Conservation (phyloP, 2,113 vertebrate species). For the Danionella cerebrum region DNA sequence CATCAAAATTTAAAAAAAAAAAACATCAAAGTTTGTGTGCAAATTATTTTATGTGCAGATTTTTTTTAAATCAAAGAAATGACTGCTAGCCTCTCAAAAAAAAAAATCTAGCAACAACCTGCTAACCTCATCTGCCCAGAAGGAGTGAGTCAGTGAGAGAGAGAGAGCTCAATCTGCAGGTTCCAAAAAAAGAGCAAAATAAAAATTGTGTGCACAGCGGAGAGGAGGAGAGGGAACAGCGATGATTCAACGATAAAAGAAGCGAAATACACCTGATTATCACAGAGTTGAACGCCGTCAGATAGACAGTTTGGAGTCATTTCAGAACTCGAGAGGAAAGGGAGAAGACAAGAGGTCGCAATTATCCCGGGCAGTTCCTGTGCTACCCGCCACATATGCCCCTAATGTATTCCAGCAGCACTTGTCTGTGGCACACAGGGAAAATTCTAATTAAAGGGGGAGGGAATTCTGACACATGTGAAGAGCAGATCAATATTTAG, state of each 20-base stretch:
- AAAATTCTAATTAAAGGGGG: slow-evolving; percentile 98
- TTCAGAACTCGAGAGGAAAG: slow-evolving; percentile 88
- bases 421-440: slow-evolving; percentile 75
- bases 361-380: slow-evolving; percentile 76
- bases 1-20: too few relatives aligned
- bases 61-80: too few relatives aligned
- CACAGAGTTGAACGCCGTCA: slow-evolving; percentile 76
- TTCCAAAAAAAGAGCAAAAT: background rate
- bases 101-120: too few relatives aligned
- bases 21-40: too few relatives aligned
- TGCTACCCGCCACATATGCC: slow-evolving; percentile 76
- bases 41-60: too few relatives aligned
- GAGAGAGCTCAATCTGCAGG: too few relatives aligned
- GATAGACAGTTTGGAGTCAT: slow-evolving; percentile 85
- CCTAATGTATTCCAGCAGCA: slow-evolving; percentile 91
- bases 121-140: too few relatives aligned
- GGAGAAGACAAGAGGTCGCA: slow-evolving; percentile 93
- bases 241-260: slow-evolving; percentile 80
- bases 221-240: slow-evolving; percentile 29
- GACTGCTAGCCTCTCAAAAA: too few relatives aligned
- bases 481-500: slow-evolving; percentile 99
- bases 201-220: too few relatives aligned
- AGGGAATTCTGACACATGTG: slow-evolving; percentile 98
- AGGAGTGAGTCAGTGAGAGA: background rate
- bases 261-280: slow-evolving; percentile 90